Base-by-base conservation (phyloP, 2,888 invertebrate species). In the Drosophila tanythrix region DNA sequence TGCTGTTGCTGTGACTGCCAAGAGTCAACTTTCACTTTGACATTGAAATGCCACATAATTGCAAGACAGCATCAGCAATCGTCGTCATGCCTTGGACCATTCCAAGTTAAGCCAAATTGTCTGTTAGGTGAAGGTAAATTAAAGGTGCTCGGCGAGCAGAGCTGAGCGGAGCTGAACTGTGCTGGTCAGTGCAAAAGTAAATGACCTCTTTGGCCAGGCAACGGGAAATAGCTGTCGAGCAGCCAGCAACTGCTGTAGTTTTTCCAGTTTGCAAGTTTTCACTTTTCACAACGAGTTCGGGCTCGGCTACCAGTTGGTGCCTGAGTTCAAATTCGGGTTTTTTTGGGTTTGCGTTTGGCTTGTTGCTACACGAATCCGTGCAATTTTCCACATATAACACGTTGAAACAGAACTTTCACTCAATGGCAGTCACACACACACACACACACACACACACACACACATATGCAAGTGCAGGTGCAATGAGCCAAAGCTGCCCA, bases 21-120 rank as follows among this genome's bases (percentile, higher is more conserved):
- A 74, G 82, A 91, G 88, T 85, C 86, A 92, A 93, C 92, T 92
- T 92, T 92, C 92, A 92, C 92, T 92, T 90, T 93, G 92, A 92
- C 92, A 92, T 93, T 92, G 92, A 92, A 92, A 91, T 85, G 72
- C 82, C 74, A 58, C 66, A 82, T 76, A 88, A 88, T 89, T 85
- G 83, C 83, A 72, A 75, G 68, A 48, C 70, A 78, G 21, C 61
- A 52, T 29, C 57, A 51, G 33, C 58, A 64, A 40, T 57, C 48
- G 55, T 65, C 64, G 55, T 65, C 64, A 61, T 67, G 68, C 65
- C 65, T 63, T 74, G 57, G 50, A 57, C 63, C 63, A 52, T 46
- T 52, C 40, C 80, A 25, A 60, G 43, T 60, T 67, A 76, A 79
- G 70, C 64, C 71, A 69, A 83, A 80, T 77, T 66, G 64, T 61